Percentiles rank a stretch among this genome's conserved stretches.
These are phyloP conservation scores for Leiothrix lutea DNA, from an alignment of 2,113 vertebrate species.

Conservation along the genomic window DNA sequence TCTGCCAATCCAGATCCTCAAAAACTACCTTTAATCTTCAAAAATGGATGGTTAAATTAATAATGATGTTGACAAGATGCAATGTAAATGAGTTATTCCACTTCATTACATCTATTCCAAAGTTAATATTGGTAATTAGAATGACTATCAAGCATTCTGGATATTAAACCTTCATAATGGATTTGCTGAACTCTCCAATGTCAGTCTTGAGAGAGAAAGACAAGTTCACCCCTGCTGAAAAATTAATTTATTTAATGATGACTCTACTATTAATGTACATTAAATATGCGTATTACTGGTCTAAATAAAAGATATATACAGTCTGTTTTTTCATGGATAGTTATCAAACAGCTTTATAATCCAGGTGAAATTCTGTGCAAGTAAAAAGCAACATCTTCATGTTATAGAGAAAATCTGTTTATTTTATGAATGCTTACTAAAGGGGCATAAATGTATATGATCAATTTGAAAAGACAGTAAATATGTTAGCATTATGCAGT, in stretches of 20 bases:
- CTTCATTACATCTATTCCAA: conserved; percentile 12
- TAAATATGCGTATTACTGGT: neutral
- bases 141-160: neutral
- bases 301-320: neutral
- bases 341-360: neutral
- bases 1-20: neutral
- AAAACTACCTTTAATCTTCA: neutral
- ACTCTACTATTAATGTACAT: neutral
- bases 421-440: neutral
- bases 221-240: neutral
- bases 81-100: conserved; percentile 25
- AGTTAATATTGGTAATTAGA: neutral
- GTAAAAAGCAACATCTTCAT: neutral
- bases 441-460: neutral
- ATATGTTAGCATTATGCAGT: neutral
- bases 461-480: neutral
- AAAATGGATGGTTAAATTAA: neutral
- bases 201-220: neutral
- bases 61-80: neutral
- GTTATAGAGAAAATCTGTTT: neutral
- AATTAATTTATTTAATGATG: neutral
- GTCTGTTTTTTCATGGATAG: neutral
- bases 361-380: neutral
- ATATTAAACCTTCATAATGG: neutral
- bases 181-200: neutral